Base-by-base conservation (phyloP, 2,113 vertebrate genomes). In the Carassius gibelio region DNA sequence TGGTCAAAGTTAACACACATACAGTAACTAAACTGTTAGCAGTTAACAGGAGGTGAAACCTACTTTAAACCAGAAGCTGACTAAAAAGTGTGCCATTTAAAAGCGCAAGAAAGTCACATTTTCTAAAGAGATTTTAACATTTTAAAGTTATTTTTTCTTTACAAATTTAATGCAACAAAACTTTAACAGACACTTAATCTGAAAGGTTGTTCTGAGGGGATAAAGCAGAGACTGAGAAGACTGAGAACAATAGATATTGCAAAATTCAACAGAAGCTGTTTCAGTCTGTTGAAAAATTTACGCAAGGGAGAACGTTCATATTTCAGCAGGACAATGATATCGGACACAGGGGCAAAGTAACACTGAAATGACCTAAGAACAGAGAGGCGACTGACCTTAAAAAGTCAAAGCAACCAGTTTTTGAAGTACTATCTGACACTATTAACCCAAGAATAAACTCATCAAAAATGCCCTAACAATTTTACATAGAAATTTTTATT, bases 261-360 rank as follows among this genome's bases (percentile, higher is more conserved):
- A 34, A 76, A 76, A 55, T 17, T 55, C 45, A 76, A 76, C n/a
- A 76, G 50, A 76, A 34, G 75, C 48, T 1, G 50, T 55, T 55
- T 34, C 74, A 15, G 42, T 75, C 48, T 55, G 15, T 26, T 50
- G 34, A 76, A 76, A 55, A 26, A 76, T 55, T 55, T 48, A 66
- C 38, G 10, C 38, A 23, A 17, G 57, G 7, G 15, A 30, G 74
- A 64, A 80, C n/a, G n/a, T 62, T 62, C 59, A 64, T 62, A 62
- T 45, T 80, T 64, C 36, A 62, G 26, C 78, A 48, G 59, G 78
- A 64, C 59, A 64, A 80, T 23, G 38, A 66, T 66, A 66, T 64
- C 78, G 38, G 23, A 64, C 61, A 30, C 61, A 34, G 34, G 61
- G 61, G 19, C 21, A 45, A 64, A 80, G 57, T 42, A 9, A 81